Conservation (phyloP, 1,140 invertebrate genomes). For the Oreohelix idahoensis region DNA sequence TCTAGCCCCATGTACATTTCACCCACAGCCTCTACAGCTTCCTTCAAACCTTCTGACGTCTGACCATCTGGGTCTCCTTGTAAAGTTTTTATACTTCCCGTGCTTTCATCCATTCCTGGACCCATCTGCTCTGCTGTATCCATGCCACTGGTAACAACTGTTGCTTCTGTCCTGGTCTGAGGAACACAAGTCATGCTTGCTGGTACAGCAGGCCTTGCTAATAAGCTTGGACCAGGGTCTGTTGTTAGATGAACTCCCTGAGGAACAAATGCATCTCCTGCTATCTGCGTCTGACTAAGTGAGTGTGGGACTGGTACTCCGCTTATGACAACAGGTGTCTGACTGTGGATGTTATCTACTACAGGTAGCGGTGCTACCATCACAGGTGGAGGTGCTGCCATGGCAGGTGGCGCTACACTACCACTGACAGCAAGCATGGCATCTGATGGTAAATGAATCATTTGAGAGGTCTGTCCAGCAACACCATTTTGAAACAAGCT, state of each 20-base stretch:
- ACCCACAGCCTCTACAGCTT: constrained; percentile 25
- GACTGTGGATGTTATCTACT: background rate
- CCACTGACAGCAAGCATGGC: background rate
- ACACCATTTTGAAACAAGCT: constrained; percentile 9
- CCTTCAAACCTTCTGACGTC: background rate
- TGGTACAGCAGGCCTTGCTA: no score
- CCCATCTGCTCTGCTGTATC: constrained; percentile 8
- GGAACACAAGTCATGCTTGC: background rate
- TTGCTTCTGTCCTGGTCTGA: background rate
- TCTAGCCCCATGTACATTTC: constrained; percentile 30
- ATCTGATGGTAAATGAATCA: background rate
- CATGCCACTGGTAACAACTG: background rate
- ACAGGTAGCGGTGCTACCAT: no score
- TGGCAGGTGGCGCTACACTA: background rate
- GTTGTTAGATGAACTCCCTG: background rate
- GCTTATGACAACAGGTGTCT: background rate
- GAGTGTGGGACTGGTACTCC: constrained; percentile 18
- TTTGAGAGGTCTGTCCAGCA: background rate
- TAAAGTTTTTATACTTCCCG: constrained; percentile 20
- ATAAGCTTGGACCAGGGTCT: background rate
- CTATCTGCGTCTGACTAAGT: constrained; percentile 23
- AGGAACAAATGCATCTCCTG: background rate
- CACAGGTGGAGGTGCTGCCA: background rate
- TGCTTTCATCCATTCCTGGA: constrained; percentile 24
- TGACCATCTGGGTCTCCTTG: constrained; percentile 2